Conservation (phyloP, 2,888 invertebrate species). For the Catotricha subobsoleta region DNA sequence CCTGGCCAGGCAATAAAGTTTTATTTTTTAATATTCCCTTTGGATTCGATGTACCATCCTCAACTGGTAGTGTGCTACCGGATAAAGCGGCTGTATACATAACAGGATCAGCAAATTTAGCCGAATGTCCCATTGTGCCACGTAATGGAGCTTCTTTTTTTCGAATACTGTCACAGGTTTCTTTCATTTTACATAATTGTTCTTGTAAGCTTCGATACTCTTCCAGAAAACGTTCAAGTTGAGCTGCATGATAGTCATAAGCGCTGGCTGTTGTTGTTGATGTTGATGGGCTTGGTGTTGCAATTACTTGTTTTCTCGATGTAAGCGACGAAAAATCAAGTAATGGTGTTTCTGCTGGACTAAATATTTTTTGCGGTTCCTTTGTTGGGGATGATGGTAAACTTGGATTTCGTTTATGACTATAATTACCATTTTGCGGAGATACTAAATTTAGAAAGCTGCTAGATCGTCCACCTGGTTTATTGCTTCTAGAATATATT, state of each 20-base stretch:
- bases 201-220: constrained; percentile 61
- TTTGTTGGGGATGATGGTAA: constrained; percentile 46
- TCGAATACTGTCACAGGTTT: constrained; percentile 50
- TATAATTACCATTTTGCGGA: constrained; percentile 18
- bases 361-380: constrained; percentile 15
- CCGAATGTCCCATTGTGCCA: constrained; percentile 17
- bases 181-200: constrained; percentile 63
- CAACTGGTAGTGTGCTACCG: constrained; percentile 27
- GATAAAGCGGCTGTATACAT: constrained; percentile 23
- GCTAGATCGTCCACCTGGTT: constrained; percentile 37
- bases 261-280: constrained; percentile 36
- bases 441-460: constrained; percentile 51
- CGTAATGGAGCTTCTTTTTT: constrained; percentile 28
- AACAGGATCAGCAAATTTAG: constrained; percentile 29
- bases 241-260: constrained; percentile 62
- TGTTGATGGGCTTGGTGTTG: constrained; percentile 24
- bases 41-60: constrained; percentile 22
- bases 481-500: constrained; percentile 6
- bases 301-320: constrained; percentile 25
- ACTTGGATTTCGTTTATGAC: constrained; percentile 35
- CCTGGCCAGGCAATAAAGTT: constrained; percentile 28
- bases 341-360: constrained; percentile 38
- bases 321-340: constrained; percentile 40
- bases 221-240: constrained; percentile 59
- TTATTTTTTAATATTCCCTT: constrained; percentile 39